Evolutionary conservation across 2,888 invertebrate species (phyloP).

Genomic region (Strigamia transsilvanica): DNA sequence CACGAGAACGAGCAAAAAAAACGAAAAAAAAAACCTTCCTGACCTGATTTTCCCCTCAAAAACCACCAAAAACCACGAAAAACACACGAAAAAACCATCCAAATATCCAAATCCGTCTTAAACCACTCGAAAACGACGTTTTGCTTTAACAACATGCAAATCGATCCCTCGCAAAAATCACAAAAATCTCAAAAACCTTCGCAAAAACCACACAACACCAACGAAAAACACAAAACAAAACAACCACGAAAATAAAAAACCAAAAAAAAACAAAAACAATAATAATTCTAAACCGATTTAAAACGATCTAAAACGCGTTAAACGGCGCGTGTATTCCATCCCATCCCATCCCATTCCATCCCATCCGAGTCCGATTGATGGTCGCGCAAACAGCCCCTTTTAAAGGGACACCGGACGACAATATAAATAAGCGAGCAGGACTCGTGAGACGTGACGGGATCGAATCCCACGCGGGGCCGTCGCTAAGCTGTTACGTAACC

Average conservation of each 20-base stretch:
- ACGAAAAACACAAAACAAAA: too few species aligned
- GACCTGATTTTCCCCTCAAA: slow-evolving; percentile 22
- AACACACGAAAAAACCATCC: too few species aligned
- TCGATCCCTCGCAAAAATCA: too few species aligned
- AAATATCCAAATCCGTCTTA: too few species aligned
- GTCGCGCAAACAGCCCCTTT: slow-evolving; percentile 3
- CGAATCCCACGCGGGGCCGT: slow-evolving; percentile 36
- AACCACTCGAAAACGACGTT: too few species aligned
- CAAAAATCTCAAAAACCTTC: too few species aligned
- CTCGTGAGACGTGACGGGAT: slow-evolving; percentile 41
- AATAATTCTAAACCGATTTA: too few species aligned
- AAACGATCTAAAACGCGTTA: not conserved
- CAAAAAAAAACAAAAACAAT: not conserved
- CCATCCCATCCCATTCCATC: too few species aligned
- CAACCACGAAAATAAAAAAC: too few species aligned
- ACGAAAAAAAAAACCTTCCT: not conserved
- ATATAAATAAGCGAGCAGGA: slow-evolving; percentile 27
- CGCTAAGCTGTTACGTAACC: slow-evolving; percentile 35
- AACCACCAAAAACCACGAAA: too few species aligned
- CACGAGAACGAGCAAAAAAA: not conserved
- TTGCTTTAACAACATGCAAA: too few species aligned
- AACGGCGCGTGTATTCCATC: not conserved
- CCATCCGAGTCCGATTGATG: not conserved
- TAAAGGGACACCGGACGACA: slow-evolving; percentile 34
- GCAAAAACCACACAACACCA: too few species aligned